A percentile compares a stretch with the other conserved stretches of the same genome.
Evolutionary conservation across 64 coral and sea anemone species (phyloP).

Genomic region (Actinia tenebrosa): DNA sequence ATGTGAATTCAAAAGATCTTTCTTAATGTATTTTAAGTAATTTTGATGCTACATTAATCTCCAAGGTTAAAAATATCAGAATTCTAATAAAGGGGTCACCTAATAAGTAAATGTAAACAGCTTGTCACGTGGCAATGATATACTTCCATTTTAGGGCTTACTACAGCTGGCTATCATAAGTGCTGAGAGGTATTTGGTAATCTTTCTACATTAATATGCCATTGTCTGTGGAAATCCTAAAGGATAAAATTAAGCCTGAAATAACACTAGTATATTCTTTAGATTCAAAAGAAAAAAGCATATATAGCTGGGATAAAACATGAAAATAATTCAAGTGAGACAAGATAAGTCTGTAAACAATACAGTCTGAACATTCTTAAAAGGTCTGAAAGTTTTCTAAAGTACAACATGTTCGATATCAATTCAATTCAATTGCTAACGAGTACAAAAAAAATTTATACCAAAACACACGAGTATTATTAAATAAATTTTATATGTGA

Average conservation of each 20-base stretch:
- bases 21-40: background rate
- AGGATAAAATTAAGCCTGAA: background rate
- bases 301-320: background rate
- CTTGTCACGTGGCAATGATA: background rate
- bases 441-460: background rate
- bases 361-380: background rate
- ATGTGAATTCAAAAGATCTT: background rate
- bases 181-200: background rate
- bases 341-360: background rate
- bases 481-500: too few relatives aligned
- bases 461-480: background rate
- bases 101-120: background rate
- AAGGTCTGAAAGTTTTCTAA: background rate
- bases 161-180: background rate
- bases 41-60: background rate
- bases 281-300: background rate
- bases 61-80: background rate
- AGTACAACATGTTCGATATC: background rate
- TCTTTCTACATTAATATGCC: background rate
- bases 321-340: background rate
- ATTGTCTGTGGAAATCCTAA: background rate
- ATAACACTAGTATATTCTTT: background rate
- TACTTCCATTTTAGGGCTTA: background rate
- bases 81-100: background rate
- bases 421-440: background rate